Base-by-base conservation (phyloP, 2,113 vertebrate species). In the Macroglossus sobrinus region DNA sequence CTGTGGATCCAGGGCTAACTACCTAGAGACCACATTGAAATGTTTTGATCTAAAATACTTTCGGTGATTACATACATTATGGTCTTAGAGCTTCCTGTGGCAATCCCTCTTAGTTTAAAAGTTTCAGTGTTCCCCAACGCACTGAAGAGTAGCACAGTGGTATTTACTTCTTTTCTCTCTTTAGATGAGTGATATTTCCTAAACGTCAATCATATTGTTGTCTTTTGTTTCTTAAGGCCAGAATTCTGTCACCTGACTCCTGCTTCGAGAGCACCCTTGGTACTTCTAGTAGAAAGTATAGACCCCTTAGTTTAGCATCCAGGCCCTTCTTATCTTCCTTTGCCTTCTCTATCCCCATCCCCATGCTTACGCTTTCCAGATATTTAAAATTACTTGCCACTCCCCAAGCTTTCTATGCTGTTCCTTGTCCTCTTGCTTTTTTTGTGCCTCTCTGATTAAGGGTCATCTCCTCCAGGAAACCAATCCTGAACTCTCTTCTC, bases 61-160 rank as follows among this genome's bases (percentile, higher is more conserved):
- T 16, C 4, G 43, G 26, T 61, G 11, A 4, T 64, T 22, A 10
- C 1, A 0, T 55, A 43, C 1, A 14, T 80, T 24, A 0, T 21
- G 74, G 45, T 59, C 71, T 69, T 40, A 15, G 81, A n/a, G 57
- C 68, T 43, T 75, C 13, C 47, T 6, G n/a, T 21, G 7, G 30
- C 13, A 0, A 0, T 33, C 79, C 59, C 12, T 64, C 40, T 84
- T 22, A 43, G 38, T 40, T 22, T 11, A 14, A 50, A 35, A 6
- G 26, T 59, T 28, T n/a, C 21, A 3, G 28, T 72, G 5, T 92
- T 69, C 53, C 82, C 68, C 38, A 86, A 2, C 11, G 1, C 28
- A 15, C 13, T 35, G 64, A 45, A 71, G 66, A 75, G 30, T 64
- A 33, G 16, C 24, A n/a, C n/a, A 15, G 30, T 28, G 30, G 14